Evolutionary conservation across 2,113 vertebrate species (phyloP).

Genomic region (Dryoscopus gambensis): DNA sequence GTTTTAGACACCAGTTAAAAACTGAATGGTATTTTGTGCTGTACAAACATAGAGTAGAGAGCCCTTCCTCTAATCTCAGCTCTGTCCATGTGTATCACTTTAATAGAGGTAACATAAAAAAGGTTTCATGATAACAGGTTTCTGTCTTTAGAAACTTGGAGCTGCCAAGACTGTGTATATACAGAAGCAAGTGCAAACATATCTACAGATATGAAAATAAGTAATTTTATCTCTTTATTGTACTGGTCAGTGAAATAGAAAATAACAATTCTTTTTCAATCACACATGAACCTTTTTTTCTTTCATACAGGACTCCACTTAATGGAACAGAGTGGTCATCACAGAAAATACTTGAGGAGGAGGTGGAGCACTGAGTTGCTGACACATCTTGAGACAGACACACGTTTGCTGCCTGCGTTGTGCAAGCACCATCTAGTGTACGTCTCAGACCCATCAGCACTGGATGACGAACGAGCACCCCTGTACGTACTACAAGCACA

Average conservation of each 20-base stretch:
- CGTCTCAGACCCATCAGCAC: neutral
- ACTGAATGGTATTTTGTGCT: neutral
- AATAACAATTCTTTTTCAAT: neutral
- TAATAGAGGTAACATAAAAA: neutral
- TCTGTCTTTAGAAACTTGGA: neutral
- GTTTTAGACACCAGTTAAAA: neutral
- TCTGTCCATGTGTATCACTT: neutral
- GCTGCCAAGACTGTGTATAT: neutral
- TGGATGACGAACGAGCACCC: fast-evolving
- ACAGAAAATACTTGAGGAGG: neutral
- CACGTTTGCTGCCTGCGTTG: neutral
- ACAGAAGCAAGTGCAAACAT: neutral
- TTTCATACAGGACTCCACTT: neutral
- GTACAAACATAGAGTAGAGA: neutral
- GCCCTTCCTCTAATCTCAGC: neutral
- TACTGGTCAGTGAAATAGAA: neutral
- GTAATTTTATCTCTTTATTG: neutral
- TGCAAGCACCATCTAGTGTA: conserved; percentile 70
- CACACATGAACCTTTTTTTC: neutral
- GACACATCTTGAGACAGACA: neutral
- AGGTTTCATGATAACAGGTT: fast-evolving
- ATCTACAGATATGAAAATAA: neutral
- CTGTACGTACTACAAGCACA: neutral
- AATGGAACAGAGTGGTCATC: neutral
- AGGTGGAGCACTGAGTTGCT: neutral